Evolutionary conservation across 2,113 vertebrate genomes (phyloP).

Genomic region (Sclerurus mexicanus): DNA sequence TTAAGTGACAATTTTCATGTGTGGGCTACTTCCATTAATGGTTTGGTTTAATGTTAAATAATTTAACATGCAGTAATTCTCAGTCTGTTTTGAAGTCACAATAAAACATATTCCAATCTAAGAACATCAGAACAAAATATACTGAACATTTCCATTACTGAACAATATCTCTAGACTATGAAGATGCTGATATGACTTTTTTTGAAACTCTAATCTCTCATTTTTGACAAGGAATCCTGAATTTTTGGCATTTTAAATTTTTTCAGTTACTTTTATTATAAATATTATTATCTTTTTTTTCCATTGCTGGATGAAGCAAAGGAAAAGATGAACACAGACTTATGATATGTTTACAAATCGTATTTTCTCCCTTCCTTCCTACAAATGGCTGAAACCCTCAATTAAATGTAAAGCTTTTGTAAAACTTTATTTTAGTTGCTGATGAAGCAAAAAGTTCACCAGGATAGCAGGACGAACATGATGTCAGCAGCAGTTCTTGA

Average conservation of each 20-base stretch:
- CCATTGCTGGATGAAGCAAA: neutral
- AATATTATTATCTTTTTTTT: neutral
- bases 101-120: neutral
- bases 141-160: neutral
- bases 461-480: neutral
- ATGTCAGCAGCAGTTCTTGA: constrained; percentile 49
- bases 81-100: neutral
- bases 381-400: constrained; percentile 11
- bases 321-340: neutral
- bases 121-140: neutral
- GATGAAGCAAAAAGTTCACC: constrained; percentile 47
- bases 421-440: constrained; percentile 40
- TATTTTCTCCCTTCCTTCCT: neutral
- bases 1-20: neutral
- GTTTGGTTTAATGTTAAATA: neutral
- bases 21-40: rapidly evolving
- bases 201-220: rapidly evolving
- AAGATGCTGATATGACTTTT: neutral
- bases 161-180: neutral
- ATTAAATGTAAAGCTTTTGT: constrained; percentile 26
- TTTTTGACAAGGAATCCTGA: neutral
- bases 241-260: neutral
- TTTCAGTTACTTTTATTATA: neutral
- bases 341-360: neutral
- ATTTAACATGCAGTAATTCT: neutral